Conservation (phyloP, 2,888 invertebrate genomes). For the Brachypalpus laphriformis region DNA sequence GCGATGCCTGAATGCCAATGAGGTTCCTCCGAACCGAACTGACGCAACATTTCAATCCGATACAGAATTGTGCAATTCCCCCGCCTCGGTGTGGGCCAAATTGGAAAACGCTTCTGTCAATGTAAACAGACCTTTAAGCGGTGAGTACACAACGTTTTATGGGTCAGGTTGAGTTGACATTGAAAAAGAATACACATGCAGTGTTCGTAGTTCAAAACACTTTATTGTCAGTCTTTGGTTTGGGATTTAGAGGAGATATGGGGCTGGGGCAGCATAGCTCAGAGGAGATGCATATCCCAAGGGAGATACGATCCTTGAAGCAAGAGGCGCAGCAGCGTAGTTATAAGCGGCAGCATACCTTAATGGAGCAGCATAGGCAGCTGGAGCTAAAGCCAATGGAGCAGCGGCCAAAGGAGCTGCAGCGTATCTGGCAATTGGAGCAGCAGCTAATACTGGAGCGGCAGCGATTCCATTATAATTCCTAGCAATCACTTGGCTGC, state of each 20-base stretch:
- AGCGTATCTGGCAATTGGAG: slow-evolving; percentile 22
- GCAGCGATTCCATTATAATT: slow-evolving; percentile 71
- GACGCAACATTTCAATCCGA: slow-evolving; percentile 45
- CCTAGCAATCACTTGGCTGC: slow-evolving; percentile 70
- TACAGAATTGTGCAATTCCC: slow-evolving; percentile 26
- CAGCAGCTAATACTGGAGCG: slow-evolving; percentile 86
- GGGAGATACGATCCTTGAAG: not conserved
- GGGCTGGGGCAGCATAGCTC: slow-evolving; percentile 50
- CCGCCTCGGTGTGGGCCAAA: not conserved
- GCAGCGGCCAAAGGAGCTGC: slow-evolving; percentile 30
- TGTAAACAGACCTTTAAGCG: slow-evolving; percentile 31
- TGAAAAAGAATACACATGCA: slow-evolving; percentile 21
- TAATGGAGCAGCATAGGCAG: slow-evolving; percentile 54
- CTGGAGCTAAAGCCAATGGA: slow-evolving; percentile 75
- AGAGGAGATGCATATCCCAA: slow-evolving; percentile 29
- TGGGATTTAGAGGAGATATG: slow-evolving; percentile 40
- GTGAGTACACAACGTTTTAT: slow-evolving; percentile 15
- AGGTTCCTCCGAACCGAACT: slow-evolving; percentile 7
- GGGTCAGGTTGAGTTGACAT: slow-evolving; percentile 51
- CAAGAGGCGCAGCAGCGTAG: slow-evolving; percentile 40
- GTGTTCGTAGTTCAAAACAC: slow-evolving; percentile 9
- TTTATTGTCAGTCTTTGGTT: slow-evolving; percentile 54
- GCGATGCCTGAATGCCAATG: slow-evolving; percentile 48
- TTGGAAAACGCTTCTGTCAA: slow-evolving; percentile 18
- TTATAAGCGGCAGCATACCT: slow-evolving; percentile 49